Evolutionary conservation across 2,888 invertebrate genomes (phyloP), one percentile per base, ranked within the genome.

Genomic region (Colostygia pectinataria): DNA sequence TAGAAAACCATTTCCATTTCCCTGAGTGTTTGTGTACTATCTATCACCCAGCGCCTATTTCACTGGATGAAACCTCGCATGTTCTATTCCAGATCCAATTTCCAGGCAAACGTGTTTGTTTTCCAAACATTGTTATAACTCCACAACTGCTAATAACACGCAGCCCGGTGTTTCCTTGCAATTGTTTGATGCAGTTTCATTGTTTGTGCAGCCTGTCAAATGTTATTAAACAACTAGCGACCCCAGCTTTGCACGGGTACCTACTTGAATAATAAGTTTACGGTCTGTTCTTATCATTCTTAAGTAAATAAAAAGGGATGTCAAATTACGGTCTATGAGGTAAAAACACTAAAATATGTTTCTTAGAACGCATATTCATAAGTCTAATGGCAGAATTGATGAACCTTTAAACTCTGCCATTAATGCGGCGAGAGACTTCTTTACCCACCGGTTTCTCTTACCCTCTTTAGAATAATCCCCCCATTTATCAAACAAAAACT

Each of bases 91-190:
- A 49, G 51, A 18, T 61, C 46, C 58, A 53, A 61, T 61, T 58
- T 55, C 58, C 40, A 51, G 46, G 20, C 46, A 55, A 56, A 56
- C 60, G 58, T 61, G 58, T 56, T 56, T 61, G 56, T 61, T 61
- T 61, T 58, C 60, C 40, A 61, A 61, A 61, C 58, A 58, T 28
- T 46, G 56, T 37, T 44, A 38, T 25, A 48, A 55, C 48, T 60
- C 56, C 15, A 47, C 50, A 46, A 28, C 48, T 51, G 49, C 49
- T 56, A 52, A 44, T 51, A 58, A 54, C 51, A 59, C 46, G 39
- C 33, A 43, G 39, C 33, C 20, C 33, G 43, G 27, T 18, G 52
- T 39, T 47, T 34, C 52, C 42, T 52, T 28, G 12, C 34, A 44
- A 34, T 39, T 42, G 36, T 39, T 47, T 29, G 24, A 38, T 25